These are phyloP conservation scores for Odontomyia ornata DNA, from an alignment of 2,888 invertebrate genomes.

Conservation along the genomic window DNA sequence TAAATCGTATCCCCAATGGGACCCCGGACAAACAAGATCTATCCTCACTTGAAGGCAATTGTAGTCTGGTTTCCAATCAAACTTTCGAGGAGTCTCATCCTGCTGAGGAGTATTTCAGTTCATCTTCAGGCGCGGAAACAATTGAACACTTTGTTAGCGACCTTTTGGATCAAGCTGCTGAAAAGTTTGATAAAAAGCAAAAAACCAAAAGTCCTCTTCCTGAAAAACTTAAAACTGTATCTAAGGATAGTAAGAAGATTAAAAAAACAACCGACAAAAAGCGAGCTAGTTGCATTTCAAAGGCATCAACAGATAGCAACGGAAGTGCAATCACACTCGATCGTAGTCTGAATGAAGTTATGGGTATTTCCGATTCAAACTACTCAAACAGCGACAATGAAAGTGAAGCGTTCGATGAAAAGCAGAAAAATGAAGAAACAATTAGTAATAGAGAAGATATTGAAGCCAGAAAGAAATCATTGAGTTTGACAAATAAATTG, in stretches of 20 bases:
- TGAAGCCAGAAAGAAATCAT: conserved; percentile 36
- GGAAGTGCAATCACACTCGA: conserved; percentile 54
- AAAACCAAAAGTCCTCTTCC: conserved; percentile 51
- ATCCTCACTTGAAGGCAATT: conserved; percentile 51
- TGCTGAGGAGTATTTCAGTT: conserved; percentile 74
- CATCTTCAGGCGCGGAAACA: conserved; percentile 60
- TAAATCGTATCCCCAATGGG: conserved; percentile 52
- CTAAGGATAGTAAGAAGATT: conserved; percentile 5
- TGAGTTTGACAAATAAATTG: conserved; percentile 47
- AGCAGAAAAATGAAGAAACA: conserved; percentile 50
- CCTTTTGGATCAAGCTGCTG: conserved; percentile 67
- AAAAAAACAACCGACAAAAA: conserved; percentile 55
- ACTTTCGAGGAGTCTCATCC: conserved; percentile 67
- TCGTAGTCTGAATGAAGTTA: conserved; percentile 50
- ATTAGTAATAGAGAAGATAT: conserved; percentile 56
- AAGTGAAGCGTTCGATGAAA: conserved; percentile 56
- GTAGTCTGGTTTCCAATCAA: conserved; percentile 57
- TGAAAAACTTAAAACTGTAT: conserved; percentile 50
- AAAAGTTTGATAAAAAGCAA: conserved; percentile 54
- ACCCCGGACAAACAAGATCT: conserved; percentile 52
- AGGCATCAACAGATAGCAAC: conserved; percentile 63
- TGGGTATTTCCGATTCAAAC: conserved; percentile 39
- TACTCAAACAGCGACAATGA: conserved; percentile 56
- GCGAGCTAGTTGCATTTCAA: conserved; percentile 63
- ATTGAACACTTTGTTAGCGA: conserved; percentile 70